Evolutionary conservation across 1,140 invertebrate species (phyloP), one percentile per base, ranked within the genome.

Genomic region (Hypothenemus hampei): DNA sequence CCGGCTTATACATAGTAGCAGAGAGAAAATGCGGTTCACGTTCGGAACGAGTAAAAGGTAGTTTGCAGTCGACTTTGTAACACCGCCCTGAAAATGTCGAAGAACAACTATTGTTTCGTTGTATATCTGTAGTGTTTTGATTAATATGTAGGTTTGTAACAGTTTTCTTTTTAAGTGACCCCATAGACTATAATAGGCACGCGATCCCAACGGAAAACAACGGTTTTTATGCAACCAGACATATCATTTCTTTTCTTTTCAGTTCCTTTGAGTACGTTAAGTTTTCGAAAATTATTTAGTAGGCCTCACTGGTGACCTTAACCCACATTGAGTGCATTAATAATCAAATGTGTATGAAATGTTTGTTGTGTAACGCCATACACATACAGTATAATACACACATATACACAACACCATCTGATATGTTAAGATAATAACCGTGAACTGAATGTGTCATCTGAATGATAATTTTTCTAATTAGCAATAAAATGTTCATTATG

Each of bases 391-490:
- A n/a, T n/a, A n/a, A n/a, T n/a, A n/a, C n/a, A n/a, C n/a, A n/a
- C n/a, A n/a, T n/a, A n/a, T 7, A 35, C 36, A 4, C 13, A 20
- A 33, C 33, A 26, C n/a, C 29, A 46, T n/a, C 46, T 37, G 18
- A 43, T 49, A 43, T 20, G 22, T 35, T 23, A 15, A 44, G 39
- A 53, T 53, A n/a, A n/a, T n/a, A 53, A 44, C 50, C 41, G 22
- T 43, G 39, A 29, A 22, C 41, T 20, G 39, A 44, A 46, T 46
- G 19, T 46, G 21, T 46, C 41, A 55, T 20, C 44, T 6, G 44
- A 55, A 55, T 39, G 26, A 24, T 45, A 53, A 48, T 44, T 35
- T 45, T 19, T 33, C 26, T 53, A 40, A 40, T 26, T 26, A n/a
- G n/a, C n/a, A n/a, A n/a, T n/a, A n/a, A n/a, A n/a, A n/a, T n/a